These are phyloP conservation scores for Dreissena polymorpha DNA, from an alignment of 1,140 invertebrate species.

Conservation along the genomic window DNA sequence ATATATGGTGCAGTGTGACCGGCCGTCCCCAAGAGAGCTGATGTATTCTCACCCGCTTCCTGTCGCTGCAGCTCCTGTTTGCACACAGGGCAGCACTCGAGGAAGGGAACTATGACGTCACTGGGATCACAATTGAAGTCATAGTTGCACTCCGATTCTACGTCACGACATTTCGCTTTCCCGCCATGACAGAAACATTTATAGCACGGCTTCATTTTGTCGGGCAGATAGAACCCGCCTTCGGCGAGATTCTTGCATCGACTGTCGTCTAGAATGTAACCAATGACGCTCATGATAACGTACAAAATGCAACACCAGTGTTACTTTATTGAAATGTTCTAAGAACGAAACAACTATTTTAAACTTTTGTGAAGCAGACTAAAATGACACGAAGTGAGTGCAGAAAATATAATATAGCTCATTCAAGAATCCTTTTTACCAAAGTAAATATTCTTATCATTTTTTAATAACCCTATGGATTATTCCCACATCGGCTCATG, in stretches of 20 bases:
- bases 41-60: slow-evolving; percentile 47
- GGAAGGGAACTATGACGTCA: slow-evolving; percentile 29
- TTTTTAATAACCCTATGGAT: too few relatives aligned
- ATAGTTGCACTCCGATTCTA: slow-evolving; percentile 7
- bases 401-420: too few relatives aligned
- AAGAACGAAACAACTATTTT: too few relatives aligned
- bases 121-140: slow-evolving; percentile 18
- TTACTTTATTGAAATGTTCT: too few relatives aligned
- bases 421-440: too few relatives aligned
- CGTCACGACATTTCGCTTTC: slow-evolving; percentile 6
- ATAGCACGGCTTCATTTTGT: slow-evolving; percentile 26
- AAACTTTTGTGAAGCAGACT: too few relatives aligned
- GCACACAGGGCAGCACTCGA: slow-evolving; percentile 42
- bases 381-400: too few relatives aligned
- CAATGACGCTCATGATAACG: too few relatives aligned
- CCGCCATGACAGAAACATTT: slow-evolving; percentile 26
- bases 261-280: not conserved
- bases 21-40: slow-evolving; percentile 15
- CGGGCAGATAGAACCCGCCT: slow-evolving; percentile 18
- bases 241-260: slow-evolving; percentile 6
- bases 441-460: too few relatives aligned
- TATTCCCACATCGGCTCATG: too few relatives aligned
- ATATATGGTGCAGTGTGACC: not conserved
- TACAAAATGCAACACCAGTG: too few relatives aligned
- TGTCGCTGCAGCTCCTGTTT: slow-evolving; percentile 18